Conservation (phyloP, 2,797 vertebrate genomes). For the Ctenosaura bakeri region DNA sequence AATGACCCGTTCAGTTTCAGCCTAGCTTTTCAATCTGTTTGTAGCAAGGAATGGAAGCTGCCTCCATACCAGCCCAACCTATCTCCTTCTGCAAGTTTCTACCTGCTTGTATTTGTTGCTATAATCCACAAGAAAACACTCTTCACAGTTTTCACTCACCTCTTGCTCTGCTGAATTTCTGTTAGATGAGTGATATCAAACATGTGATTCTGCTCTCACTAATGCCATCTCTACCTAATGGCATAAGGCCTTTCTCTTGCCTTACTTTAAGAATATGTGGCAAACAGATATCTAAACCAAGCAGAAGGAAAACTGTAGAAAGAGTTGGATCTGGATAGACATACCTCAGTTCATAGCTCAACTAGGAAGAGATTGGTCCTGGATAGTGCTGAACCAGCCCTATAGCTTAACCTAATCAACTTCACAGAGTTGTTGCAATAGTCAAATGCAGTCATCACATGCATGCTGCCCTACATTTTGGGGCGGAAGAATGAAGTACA, state of each 20-base stretch:
- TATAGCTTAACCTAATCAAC: neutral
- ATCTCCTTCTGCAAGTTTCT: neutral
- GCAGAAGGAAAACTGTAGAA: neutral
- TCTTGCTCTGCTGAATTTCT: neutral
- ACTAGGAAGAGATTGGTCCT: neutral
- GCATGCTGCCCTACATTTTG: neutral
- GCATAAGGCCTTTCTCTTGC: neutral
- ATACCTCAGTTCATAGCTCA: neutral
- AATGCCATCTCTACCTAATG: neutral
- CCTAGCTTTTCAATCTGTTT: neutral
- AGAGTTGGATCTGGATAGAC: neutral
- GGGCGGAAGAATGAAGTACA: neutral
- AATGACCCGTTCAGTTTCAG: neutral
- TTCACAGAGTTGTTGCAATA: neutral
- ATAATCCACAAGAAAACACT: neutral
- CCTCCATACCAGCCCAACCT: neutral
- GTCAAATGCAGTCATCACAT: neutral
- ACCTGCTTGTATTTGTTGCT: neutral
- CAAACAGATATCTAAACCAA: neutral
- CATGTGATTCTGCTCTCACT: neutral
- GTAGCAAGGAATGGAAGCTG: neutral
- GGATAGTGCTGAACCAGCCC: neutral
- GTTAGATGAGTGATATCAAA: neutral
- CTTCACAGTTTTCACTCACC: neutral
- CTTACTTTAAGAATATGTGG: neutral